Evolutionary conservation across 2,113 vertebrate species (phyloP).

Genomic region (Serilophus lunatus): DNA sequence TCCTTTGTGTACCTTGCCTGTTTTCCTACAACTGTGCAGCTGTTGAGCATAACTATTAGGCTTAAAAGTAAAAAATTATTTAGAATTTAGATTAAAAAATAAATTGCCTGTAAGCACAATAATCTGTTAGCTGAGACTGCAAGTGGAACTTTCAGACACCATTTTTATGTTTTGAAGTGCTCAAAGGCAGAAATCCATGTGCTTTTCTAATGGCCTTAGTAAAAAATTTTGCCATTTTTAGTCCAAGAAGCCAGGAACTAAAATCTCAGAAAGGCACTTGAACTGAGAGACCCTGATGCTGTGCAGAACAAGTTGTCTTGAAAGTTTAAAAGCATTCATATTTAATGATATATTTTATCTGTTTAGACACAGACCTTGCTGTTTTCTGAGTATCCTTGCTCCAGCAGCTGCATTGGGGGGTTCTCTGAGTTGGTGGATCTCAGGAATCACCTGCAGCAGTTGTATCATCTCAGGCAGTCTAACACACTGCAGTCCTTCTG

Average conservation of each 20-base stretch:
- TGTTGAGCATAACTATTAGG: neutral
- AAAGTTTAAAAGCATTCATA: neutral
- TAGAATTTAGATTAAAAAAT: neutral
- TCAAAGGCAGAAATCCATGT: neutral
- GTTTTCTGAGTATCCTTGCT: neutral
- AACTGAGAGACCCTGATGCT: neutral
- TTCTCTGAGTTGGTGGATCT: neutral
- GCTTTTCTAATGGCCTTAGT: neutral
- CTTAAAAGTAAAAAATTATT: neutral
- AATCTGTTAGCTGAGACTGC: neutral
- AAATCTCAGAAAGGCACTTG: neutral
- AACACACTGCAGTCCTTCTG: neutral
- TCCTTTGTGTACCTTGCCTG: neutral
- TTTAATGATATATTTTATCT: neutral
- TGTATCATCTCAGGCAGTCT: neutral
- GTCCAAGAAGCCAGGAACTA: neutral
- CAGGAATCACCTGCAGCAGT: neutral
- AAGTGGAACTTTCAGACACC: neutral
- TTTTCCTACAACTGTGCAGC: neutral
- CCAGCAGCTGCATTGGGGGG: fast-evolving
- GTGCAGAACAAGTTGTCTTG: neutral
- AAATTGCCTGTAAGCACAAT: neutral
- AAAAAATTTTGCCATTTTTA: neutral
- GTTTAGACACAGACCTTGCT: neutral
- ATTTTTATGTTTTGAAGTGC: neutral